A percentile compares a stretch with the other conserved stretches of the same genome.
Evolutionary conservation across 2,888 invertebrate species (phyloP).

Genomic region (Chrysolina haemoptera): DNA sequence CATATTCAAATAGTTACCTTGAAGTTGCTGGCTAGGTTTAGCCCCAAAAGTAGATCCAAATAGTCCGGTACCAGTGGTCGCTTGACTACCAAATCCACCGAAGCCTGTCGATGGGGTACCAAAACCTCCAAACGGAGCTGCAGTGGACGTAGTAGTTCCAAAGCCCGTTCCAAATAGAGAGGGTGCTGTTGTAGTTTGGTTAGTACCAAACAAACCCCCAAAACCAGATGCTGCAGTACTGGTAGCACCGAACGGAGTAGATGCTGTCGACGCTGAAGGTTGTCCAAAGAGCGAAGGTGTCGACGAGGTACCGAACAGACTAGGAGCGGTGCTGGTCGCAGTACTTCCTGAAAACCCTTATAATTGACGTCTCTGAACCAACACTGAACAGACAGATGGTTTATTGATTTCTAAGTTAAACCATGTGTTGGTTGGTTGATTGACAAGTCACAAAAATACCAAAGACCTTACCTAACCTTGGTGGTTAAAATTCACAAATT

Average conservation of each 20-base stretch:
- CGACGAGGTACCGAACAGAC: constrained; percentile 57
- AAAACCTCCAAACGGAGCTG: constrained; percentile 69
- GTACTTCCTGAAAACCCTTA: neutral
- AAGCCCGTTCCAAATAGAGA: constrained; percentile 64
- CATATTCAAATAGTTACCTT: constrained; percentile 46
- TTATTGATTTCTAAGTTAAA: no score
- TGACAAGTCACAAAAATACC: no score
- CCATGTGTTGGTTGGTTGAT: no score
- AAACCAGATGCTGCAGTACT: constrained; percentile 22
- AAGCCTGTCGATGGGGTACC: constrained; percentile 60
- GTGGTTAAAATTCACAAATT: no score
- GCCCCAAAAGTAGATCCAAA: constrained; percentile 55
- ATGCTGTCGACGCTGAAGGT: constrained; percentile 51
- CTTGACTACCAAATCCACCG: constrained; percentile 61
- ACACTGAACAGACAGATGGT: no score
- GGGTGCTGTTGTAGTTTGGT: constrained; percentile 60
- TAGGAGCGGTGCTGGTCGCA: constrained; percentile 50
- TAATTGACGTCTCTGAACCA: neutral
- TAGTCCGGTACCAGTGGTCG: constrained; percentile 53
- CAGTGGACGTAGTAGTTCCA: constrained; percentile 66
- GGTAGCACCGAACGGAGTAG: constrained; percentile 58
- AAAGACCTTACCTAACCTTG: no score
- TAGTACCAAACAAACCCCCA: constrained; percentile 62
- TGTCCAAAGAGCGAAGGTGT: constrained; percentile 67
- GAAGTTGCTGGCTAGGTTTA: constrained; percentile 69